Evolutionary conservation across 2,888 invertebrate species (phyloP), one percentile per base, ranked within the genome.

Genomic region (Chalcis sispes): DNA sequence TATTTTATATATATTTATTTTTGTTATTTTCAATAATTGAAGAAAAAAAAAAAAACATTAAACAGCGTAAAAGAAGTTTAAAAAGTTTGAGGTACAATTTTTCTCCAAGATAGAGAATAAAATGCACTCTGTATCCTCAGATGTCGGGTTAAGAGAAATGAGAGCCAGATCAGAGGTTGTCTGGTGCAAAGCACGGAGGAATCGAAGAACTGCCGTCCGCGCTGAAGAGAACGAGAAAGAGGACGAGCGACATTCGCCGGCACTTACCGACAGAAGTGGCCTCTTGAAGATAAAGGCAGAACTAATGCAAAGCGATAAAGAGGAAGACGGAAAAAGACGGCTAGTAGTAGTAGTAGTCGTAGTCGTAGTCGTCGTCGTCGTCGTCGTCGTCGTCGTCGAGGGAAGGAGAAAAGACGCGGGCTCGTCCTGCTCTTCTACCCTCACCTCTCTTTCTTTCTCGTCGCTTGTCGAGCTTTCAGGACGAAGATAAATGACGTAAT

Each of bases 401-500:
- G 61, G 59, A 50, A 20, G 52, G 61, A 75, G 62, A 69, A 62
- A 74, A 69, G n/a, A 56, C 56, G 58, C 40, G 66, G 67, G 10
- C 65, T 61, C 59, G 65, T 56, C 69, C 18, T 10, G 0, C 46
- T n/a, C 10, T 7, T 10, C 58, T 32, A 1, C 3, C 18, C 3
- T 32, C 18, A 27, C 29, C 29, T 29, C 29, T 29, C 52, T 23
- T 23, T 23, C 46, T 46, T 46, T 23, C 62, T 15, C 25, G n/a
- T n/a, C n/a, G n/a, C n/a, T n/a, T n/a, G n/a, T n/a, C n/a, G n/a
- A n/a, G n/a, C n/a, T n/a, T n/a, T 15, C 56, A 1, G 25, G 75
- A 86, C 85, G 85, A 85, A 86, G 86, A 86, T 85, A 86, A 86
- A 86, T 86, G 86, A 85, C 85, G 86, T 85, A 87, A 87, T 87